Evolutionary conservation across 1,140 invertebrate genomes (phyloP).

Genomic region (Asbolus verrucosus): DNA sequence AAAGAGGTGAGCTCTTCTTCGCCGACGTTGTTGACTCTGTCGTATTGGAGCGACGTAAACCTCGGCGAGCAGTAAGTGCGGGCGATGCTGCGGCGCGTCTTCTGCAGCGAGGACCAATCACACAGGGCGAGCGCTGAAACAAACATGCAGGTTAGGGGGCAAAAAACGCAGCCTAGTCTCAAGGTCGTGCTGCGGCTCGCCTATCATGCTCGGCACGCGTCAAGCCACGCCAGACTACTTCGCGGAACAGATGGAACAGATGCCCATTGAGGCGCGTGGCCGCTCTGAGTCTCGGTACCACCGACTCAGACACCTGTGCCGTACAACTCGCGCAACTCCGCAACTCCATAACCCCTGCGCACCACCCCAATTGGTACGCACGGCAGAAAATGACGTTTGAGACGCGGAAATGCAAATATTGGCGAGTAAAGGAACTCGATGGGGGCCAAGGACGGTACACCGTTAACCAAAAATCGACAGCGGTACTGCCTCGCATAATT

Average conservation of each 20-base stretch:
- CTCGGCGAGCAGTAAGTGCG: constrained; percentile 82
- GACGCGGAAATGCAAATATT: constrained; percentile 45
- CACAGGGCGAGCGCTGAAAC: constrained; percentile 85
- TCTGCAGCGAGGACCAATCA: constrained; percentile 87
- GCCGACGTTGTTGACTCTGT: constrained; percentile 75
- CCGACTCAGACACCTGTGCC: constrained; percentile 54
- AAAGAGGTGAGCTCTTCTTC: constrained; percentile 72
- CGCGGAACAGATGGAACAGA: constrained; percentile 50
- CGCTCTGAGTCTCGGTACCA: too few relatives aligned
- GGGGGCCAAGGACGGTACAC: constrained; percentile 59
- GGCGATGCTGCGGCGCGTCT: constrained; percentile 80
- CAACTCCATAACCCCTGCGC: too few relatives aligned
- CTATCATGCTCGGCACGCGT: constrained; percentile 51
- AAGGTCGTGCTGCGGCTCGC: constrained; percentile 48
- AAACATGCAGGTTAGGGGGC: constrained; percentile 58
- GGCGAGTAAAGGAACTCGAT: constrained; percentile 46
- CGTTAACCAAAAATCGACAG: constrained; percentile 51
- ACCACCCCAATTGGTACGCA: background rate
- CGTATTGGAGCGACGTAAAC: constrained; percentile 76
- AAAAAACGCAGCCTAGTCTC: constrained; percentile 54
- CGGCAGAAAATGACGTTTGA: constrained; percentile 10
- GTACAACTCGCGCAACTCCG: constrained; percentile 18
- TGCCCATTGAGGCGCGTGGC: constrained; percentile 53
- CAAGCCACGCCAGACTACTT: constrained; percentile 50
- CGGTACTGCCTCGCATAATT: constrained; percentile 23